Conservation (phyloP, 2,888 invertebrate species). For the Gymnosoma rotundatum region DNA sequence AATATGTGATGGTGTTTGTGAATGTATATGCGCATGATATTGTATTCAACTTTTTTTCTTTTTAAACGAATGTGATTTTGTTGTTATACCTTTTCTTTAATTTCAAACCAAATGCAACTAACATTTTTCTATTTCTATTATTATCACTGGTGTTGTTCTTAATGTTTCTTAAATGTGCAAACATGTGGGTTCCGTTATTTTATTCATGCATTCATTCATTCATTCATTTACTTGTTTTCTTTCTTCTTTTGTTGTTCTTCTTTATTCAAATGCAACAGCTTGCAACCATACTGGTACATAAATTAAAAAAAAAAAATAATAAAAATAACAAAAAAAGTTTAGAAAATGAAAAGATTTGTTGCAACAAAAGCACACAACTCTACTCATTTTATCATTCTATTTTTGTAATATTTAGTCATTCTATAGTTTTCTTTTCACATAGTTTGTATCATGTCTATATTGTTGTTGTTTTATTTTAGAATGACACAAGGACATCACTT, state of each 20-base stretch:
- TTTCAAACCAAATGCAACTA: constrained; percentile 27
- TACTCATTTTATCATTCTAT: constrained; percentile 39
- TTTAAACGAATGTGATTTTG: neutral
- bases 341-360: constrained; percentile 21
- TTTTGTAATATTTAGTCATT: constrained; percentile 24
- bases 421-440: constrained; percentile 10
- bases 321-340: constrained; percentile 13
- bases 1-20: too few relatives aligned
- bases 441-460: constrained; percentile 10
- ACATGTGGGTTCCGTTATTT: constrained; percentile 7
- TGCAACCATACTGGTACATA: constrained; percentile 41
- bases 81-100: neutral
- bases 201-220: constrained; percentile 1
- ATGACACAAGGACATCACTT: constrained; percentile 64
- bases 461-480: constrained; percentile 18
- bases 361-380: constrained; percentile 21
- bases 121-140: constrained; percentile 18
- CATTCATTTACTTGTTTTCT: neutral
- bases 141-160: neutral
- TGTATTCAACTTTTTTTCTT: too few relatives aligned
- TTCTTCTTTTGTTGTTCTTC: constrained; percentile 19
- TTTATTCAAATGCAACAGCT: constrained; percentile 66
- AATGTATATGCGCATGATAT: too few relatives aligned
- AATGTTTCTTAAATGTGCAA: neutral
- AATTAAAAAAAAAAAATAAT: constrained; percentile 23